phyloP scores from a whole-genome alignment of 1,140 invertebrate genomes.

The Melipona quadrifasciata region DNA sequence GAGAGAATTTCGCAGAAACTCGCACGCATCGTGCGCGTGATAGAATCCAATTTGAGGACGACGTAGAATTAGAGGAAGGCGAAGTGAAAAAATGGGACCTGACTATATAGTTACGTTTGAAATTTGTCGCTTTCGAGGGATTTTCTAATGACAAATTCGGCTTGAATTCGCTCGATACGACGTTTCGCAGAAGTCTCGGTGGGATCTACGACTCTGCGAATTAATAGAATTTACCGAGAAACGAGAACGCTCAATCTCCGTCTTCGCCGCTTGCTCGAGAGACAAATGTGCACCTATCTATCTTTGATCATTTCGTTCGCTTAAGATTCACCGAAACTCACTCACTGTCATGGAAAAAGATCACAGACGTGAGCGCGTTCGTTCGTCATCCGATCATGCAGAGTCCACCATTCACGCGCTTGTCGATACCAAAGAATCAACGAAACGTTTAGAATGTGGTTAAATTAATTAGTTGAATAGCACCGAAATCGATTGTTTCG shows the following conservation, averaged over 20 bases:
- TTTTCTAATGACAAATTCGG: neutral
- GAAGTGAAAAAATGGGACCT: slow-evolving; percentile 23
- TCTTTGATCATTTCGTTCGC: neutral
- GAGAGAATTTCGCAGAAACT: neutral
- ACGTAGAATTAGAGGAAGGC: neutral
- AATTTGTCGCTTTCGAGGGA: neutral
- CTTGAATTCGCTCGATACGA: neutral
- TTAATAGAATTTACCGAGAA: neutral
- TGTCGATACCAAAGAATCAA: slow-evolving; percentile 6
- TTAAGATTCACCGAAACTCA: neutral
- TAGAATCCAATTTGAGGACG: neutral
- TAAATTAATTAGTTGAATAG: neutral
- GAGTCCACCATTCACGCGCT: neutral
- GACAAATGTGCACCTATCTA: neutral
- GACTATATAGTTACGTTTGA: slow-evolving; percentile 20
- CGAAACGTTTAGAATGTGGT: neutral
- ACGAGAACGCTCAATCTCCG: neutral
- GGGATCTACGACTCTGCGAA: neutral
- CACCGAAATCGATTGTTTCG: neutral
- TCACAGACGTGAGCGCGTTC: slow-evolving; percentile 2
- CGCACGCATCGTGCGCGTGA: neutral
- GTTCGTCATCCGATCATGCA: neutral
- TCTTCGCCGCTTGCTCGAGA: neutral
- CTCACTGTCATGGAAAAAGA: neutral
- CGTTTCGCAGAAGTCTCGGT: neutral